Conservation (phyloP, 1,140 invertebrate genomes). For the Habropoda laboriosa region DNA sequence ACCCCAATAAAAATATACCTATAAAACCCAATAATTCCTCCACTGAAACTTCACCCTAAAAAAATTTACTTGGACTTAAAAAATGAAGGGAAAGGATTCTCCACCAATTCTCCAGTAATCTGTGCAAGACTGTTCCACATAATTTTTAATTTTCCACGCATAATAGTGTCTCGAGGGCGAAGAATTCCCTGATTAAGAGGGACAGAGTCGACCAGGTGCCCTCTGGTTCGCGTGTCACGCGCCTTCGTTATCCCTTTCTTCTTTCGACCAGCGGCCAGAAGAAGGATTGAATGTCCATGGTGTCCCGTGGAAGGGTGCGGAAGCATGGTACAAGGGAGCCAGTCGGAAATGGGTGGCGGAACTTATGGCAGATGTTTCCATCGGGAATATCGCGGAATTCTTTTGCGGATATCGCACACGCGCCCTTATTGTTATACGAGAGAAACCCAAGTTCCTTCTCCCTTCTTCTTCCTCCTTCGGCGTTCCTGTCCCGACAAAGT, state of each 20-base stretch:
- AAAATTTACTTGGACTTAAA: too few relatives aligned
- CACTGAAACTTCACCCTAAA: too few relatives aligned
- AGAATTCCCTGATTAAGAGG: not conserved
- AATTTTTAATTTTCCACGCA: not conserved
- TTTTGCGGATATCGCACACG: slow-evolving; percentile 4
- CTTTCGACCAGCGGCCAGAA: not conserved
- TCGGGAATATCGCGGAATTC: slow-evolving; percentile 6
- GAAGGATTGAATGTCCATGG: slow-evolving; percentile 51
- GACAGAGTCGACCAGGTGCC: slow-evolving; percentile 7
- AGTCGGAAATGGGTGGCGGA: slow-evolving; percentile 44
- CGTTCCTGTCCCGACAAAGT: slow-evolving; percentile 4
- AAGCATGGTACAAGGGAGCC: not conserved
- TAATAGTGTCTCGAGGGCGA: not conserved
- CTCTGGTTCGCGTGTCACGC: slow-evolving; percentile 49
- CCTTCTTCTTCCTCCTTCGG: not conserved
- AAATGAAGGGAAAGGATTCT: too few relatives aligned
- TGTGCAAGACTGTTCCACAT: slow-evolving; percentile 14
- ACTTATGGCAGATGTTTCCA: slow-evolving; percentile 22
- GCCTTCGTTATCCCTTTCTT: slow-evolving; percentile 40
- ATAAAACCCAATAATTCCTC: too few relatives aligned
- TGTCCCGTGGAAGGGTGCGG: not conserved
- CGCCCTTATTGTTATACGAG: slow-evolving; percentile 20
- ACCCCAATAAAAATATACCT: too few relatives aligned
- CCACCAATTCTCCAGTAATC: not conserved
- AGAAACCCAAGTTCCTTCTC: not conserved